A percentile compares a stretch with the other conserved stretches of the same genome.
phyloP scores from a whole-genome alignment of 2,797 vertebrate genomes.

The Pangasius djambal region DNA sequence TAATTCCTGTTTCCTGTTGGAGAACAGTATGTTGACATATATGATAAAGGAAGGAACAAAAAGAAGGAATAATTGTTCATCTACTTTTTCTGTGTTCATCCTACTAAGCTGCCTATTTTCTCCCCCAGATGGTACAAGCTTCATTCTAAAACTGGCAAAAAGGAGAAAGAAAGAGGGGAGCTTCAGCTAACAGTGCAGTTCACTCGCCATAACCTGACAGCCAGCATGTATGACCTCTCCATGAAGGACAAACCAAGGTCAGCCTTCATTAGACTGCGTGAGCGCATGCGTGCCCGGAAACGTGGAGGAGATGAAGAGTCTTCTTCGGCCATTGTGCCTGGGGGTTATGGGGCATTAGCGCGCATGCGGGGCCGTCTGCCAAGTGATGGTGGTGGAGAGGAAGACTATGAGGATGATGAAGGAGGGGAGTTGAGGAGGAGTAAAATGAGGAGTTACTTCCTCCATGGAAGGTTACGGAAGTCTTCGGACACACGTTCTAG shows the following conservation, averaged over 20 bases:
- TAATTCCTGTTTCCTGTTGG: background rate
- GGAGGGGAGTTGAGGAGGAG: conserved; percentile 79
- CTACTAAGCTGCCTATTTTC: background rate
- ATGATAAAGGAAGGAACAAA: no score
- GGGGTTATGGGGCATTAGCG: conserved; percentile 75
- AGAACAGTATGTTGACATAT: background rate
- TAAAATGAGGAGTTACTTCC: conserved; percentile 91
- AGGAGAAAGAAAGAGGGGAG: conserved; percentile 95
- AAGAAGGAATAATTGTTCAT: background rate
- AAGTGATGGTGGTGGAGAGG: conserved; percentile 80
- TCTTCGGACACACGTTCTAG: conserved; percentile 91
- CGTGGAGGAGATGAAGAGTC: conserved; percentile 85
- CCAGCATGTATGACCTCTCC: conserved; percentile 98
- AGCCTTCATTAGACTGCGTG: conserved; percentile 89
- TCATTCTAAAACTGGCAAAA: conserved; percentile 93
- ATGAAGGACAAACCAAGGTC: conserved; percentile 89
- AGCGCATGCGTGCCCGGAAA: conserved; percentile 90
- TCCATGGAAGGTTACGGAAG: conserved; percentile 86
- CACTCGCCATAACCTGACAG: conserved; percentile 89
- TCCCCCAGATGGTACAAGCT: conserved; percentile 90
- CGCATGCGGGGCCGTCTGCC: conserved; percentile 70
- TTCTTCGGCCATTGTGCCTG: conserved; percentile 81
- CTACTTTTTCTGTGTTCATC: background rate
- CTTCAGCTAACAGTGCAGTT: conserved; percentile 91
- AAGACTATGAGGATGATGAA: conserved; percentile 86